Base-by-base conservation (phyloP, 2,113 vertebrate species). In the Martes martes region DNA sequence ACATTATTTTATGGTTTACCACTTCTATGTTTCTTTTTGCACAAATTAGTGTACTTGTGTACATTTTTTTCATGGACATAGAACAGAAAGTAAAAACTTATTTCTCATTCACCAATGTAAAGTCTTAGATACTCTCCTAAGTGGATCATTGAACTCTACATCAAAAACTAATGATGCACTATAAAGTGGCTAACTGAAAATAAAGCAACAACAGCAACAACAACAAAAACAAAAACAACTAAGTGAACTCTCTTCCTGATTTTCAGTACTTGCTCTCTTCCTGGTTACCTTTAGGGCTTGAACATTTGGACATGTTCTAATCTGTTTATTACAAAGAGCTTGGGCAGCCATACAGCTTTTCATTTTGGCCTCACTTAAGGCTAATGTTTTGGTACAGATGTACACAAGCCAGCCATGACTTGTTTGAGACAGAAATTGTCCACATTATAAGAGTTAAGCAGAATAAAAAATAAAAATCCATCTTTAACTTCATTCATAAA, bases 401-500 rank as follows among this genome's bases (percentile, higher is more conserved):
- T 73, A 89, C 81, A 26, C 65, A 96, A 73, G 86, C 33, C 82
- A 92, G 45, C 65, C 84, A 91, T 94, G 74, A 31, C 55, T 96
- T 89, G 42, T 96, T 95, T 91, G 74, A 92, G 59, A 45, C 10
- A 89, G 55, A 85, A 93, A 87, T 95, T 97, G 52, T 84, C 42
- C 91, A 96, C 97, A 97, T 96, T 97, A 90, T 23, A 96, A 95
- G 87, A 94, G 23, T 26, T 93, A 96, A 97, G 95, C 81, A 97
- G 95, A 96, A 98, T 96, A 96, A 94, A 91, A 93, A 36, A 61
- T 93, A 93, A 95, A 98, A 98, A 95, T 97, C 28, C 47, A 97
- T 80, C 92, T 97, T 93, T 98, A 98, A 97, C 82, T 97, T 98
- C 84, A 98, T 98, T 98, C 80, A 97, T 98, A 96, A 86, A 96